Evolutionary conservation across 2,888 invertebrate species (phyloP), one percentile per base, ranked within the genome.

Genomic region (Acanthosepion pharaonis): DNA sequence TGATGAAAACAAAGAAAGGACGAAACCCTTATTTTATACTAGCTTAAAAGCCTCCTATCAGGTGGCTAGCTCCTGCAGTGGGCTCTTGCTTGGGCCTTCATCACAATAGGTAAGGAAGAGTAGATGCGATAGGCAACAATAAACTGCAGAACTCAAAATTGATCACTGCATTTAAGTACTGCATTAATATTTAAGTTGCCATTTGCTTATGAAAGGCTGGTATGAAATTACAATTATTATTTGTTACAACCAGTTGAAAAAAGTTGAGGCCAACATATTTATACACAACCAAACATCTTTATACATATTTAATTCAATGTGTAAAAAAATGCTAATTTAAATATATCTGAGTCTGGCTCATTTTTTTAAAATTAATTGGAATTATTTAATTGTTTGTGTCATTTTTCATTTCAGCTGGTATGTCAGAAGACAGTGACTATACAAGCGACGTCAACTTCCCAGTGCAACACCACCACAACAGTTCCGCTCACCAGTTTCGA

Each of bases 381-480:
- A 20, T 1, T 49, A 18, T 48, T 20, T 91, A 28, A 28, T 48
- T 49, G 28, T 42, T 48, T 92, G 48, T 28, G 42, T 28, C 28
- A 64, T 91, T 33, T 91, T 55, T 94, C 94, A 59, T 95, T 96
- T 49, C 96, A 97, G 97, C 97, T 94, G 97, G 99, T 95, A 98
- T 99, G 97, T 99, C 99, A 94, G 99, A 99, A 98, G 99, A 99
- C 98, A 99, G 99, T 96, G 99, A 99, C 98, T 99, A 99, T 98
- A 99, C 99, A 95, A 99, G 99, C 95, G 99, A 99, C 98, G 98
- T 99, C 97, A 99, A 99, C 98, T 99, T 98, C 98, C 99, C 99
- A 94, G 96, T 97, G 94, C 97, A 97, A 95, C 97, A 98, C 95
- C 99, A 99, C 97, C 98, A 99, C 96, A 99, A 99, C 98, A 98